phyloP scores from a whole-genome alignment of 1,140 invertebrate genomes.

The Leptopilina clavipes region DNA sequence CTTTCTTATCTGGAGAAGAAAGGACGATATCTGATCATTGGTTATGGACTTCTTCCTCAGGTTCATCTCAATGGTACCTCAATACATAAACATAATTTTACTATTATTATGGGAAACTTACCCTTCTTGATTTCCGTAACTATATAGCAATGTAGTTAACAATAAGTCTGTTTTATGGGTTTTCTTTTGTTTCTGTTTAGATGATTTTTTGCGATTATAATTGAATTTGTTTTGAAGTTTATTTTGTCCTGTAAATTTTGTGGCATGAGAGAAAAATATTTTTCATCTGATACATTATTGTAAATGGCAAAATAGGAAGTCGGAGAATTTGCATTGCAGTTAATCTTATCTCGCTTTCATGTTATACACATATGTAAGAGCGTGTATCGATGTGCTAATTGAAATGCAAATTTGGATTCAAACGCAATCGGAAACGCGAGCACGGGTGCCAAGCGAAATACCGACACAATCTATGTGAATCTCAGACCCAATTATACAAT shows the following conservation, averaged over 20 bases:
- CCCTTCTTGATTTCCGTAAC: not conserved
- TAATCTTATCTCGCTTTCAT: slow-evolving; percentile 29
- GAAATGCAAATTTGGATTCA: slow-evolving; percentile 30
- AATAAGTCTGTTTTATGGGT: too few species aligned
- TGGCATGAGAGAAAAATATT: not conserved
- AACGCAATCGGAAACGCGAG: slow-evolving; percentile 19
- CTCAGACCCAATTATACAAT: slow-evolving; percentile 31
- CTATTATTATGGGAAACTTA: not conserved
- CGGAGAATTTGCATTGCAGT: not conserved
- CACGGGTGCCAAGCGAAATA: slow-evolving; percentile 21
- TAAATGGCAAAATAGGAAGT: not conserved
- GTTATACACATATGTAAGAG: slow-evolving; percentile 4
- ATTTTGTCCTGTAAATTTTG: not conserved
- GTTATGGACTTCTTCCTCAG: not conserved
- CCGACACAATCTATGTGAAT: slow-evolving; percentile 33
- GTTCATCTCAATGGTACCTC: not conserved
- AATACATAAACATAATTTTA: not conserved
- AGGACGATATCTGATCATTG: not conserved
- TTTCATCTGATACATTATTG: not conserved
- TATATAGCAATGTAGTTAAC: too few species aligned
- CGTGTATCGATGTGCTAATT: slow-evolving; percentile 31
- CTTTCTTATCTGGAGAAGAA: not conserved
- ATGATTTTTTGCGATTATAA: too few species aligned
- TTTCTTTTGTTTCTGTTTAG: too few species aligned
- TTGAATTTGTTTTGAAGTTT: too few species aligned